Percentiles rank a stretch among this genome's conserved stretches.
phyloP scores from a whole-genome alignment of 1,140 invertebrate species.

The Eueides isabella region DNA sequence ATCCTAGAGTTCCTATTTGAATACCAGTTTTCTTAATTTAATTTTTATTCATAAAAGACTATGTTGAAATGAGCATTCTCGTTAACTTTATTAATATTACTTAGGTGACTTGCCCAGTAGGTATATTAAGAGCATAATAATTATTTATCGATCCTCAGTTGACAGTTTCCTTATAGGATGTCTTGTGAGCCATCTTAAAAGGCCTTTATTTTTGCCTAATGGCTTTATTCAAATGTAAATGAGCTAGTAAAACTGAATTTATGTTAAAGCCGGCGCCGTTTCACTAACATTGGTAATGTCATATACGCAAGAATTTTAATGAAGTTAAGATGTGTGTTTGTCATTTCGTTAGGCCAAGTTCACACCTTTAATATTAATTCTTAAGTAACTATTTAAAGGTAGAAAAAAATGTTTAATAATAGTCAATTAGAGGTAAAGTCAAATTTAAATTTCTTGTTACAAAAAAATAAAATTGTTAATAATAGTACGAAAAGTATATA shows the following conservation, averaged over 20 bases:
- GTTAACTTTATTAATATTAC: conserved; percentile 9
- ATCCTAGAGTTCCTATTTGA: neutral
- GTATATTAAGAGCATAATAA: neutral
- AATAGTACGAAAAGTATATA: too few species aligned
- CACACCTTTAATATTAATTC: conserved; percentile 9
- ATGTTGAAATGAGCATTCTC: conserved; percentile 3
- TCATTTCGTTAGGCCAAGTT: conserved; percentile 17
- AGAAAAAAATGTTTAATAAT: too few species aligned
- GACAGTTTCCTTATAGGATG: conserved; percentile 10
- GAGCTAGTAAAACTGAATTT: conserved; percentile 49
- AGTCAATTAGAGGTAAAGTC: neutral
- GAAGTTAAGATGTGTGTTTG: conserved; percentile 30
- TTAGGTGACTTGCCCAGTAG: neutral
- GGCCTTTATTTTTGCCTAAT: conserved; percentile 57
- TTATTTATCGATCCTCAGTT: conserved; percentile 11
- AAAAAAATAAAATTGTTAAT: neutral
- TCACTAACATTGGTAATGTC: conserved; percentile 38
- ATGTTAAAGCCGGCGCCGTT: conserved; percentile 49
- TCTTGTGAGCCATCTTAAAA: conserved; percentile 11
- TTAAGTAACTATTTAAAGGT: too few species aligned
- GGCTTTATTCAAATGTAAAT: conserved; percentile 61
- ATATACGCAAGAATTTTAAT: conserved; percentile 45
- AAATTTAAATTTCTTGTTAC: neutral
- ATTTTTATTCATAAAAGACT: neutral
- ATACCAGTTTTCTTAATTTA: neutral